These are phyloP conservation scores for Acanthacorydalis orientalis DNA, from an alignment of 2,888 invertebrate species.

Conservation along the genomic window DNA sequence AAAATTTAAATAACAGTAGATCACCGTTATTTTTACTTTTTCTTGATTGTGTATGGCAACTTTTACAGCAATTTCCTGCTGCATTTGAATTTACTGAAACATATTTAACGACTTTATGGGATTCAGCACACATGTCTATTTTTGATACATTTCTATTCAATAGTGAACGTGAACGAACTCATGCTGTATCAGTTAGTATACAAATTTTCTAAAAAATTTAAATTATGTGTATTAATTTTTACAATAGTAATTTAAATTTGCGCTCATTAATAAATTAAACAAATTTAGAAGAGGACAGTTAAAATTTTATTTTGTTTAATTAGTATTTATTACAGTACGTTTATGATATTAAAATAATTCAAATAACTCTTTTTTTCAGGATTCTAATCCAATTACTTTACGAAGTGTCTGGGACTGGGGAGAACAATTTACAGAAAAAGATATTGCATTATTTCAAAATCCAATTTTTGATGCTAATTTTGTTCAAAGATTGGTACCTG, in stretches of 20 bases:
- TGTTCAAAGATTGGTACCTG: conserved; percentile 28
- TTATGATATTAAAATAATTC: not conserved
- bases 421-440: conserved; percentile 68
- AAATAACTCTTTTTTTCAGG: conserved; percentile 19
- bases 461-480: conserved; percentile 46
- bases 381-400: conserved; percentile 34
- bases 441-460: conserved; percentile 69
- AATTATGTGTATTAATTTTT: too few relatives aligned
- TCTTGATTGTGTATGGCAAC: conserved; percentile 88
- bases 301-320: too few relatives aligned
- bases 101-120: conserved; percentile 84
- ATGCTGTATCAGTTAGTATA: conserved; percentile 42
- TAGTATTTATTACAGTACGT: too few relatives aligned
- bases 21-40: conserved; percentile 81
- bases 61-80: conserved; percentile 71
- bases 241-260: too few relatives aligned
- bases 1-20: conserved; percentile 44
- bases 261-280: too few relatives aligned
- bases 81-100: conserved; percentile 87
- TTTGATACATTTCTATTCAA: conserved; percentile 91
- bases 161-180: conserved; percentile 56
- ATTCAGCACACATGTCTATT: conserved; percentile 69
- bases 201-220: not conserved
- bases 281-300: too few relatives aligned
- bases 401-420: conserved; percentile 84